phyloP scores from a whole-genome alignment of 1,140 invertebrate genomes.

The Telenomus remus region DNA sequence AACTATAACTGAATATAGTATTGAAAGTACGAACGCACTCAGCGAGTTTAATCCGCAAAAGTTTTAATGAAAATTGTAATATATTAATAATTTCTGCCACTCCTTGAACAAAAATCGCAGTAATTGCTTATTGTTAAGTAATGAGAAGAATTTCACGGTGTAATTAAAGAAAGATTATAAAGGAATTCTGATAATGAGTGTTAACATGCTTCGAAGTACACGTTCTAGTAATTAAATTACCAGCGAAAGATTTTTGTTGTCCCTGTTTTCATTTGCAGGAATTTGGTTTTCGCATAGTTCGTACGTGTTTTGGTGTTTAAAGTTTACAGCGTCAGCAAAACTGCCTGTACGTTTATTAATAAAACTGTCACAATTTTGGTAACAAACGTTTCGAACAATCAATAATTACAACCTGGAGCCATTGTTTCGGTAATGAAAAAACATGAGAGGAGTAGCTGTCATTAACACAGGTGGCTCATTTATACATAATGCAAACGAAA shows the following conservation, averaged over 20 bases:
- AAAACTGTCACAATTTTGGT: slow-evolving; percentile 15
- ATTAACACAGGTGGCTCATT: slow-evolving; percentile 21
- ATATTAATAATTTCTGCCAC: too few relatives aligned
- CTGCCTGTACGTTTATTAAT: slow-evolving; percentile 5
- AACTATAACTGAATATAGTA: too few relatives aligned
- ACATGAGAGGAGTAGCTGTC: slow-evolving; percentile 3
- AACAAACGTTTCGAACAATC: slow-evolving; percentile 9
- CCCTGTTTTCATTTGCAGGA: too few relatives aligned
- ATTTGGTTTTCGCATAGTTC: too few relatives aligned
- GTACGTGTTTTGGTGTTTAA: too few relatives aligned
- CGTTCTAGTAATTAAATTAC: too few relatives aligned
- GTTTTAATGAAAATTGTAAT: too few relatives aligned
- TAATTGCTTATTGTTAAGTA: slow-evolving; percentile 11
- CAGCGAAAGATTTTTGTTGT: too few relatives aligned
- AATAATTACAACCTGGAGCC: slow-evolving; percentile 13
- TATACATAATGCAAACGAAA: slow-evolving; percentile 28
- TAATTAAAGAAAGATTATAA: not conserved
- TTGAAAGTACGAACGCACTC: too few relatives aligned
- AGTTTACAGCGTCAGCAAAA: not conserved
- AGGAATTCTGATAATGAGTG: not conserved
- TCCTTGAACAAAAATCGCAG: not conserved
- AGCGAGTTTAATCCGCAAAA: too few relatives aligned
- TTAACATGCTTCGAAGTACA: not conserved
- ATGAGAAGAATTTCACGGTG: not conserved
- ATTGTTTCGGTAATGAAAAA: slow-evolving; percentile 19